Percentiles rank a stretch among this genome's conserved stretches.
Evolutionary conservation across 2,888 invertebrate species (phyloP).

Genomic region (Miltochrista miniata): DNA sequence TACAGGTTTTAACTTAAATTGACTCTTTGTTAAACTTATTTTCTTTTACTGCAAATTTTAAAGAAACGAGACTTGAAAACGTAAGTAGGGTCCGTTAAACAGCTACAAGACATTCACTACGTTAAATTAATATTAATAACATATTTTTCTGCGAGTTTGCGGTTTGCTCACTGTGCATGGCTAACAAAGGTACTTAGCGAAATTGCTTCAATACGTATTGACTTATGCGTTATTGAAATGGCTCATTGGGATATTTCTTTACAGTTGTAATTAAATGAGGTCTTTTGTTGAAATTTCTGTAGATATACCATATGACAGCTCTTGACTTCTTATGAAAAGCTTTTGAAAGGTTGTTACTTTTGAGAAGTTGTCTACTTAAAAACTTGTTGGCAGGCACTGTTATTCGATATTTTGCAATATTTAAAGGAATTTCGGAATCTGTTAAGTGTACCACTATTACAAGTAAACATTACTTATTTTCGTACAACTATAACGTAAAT

Average conservation of each 20-base stretch:
- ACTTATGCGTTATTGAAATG: constrained; percentile 32
- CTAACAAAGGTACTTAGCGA: constrained; percentile 24
- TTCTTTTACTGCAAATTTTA: neutral
- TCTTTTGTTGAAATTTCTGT: constrained; percentile 20
- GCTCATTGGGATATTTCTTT: constrained; percentile 19
- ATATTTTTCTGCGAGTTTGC: constrained; percentile 21
- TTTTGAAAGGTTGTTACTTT: constrained; percentile 4
- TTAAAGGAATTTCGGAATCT: no score
- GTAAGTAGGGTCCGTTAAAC: constrained; percentile 1
- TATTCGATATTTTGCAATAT: no score
- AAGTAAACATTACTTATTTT: neutral
- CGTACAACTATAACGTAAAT: no score
- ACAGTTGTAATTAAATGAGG: constrained; percentile 23
- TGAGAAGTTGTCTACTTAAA: neutral
- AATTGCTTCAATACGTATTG: constrained; percentile 37
- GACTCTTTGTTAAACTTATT: neutral
- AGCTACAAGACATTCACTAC: constrained; percentile 22
- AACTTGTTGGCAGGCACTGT: neutral
- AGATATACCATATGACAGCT: constrained; percentile 16
- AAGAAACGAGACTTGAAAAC: neutral
- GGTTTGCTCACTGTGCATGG: constrained; percentile 29
- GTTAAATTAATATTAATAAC: constrained; percentile 21
- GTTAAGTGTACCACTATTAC: no score
- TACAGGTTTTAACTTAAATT: constrained; percentile 3
- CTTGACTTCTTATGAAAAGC: constrained; percentile 5